Evolutionary conservation across 1,140 invertebrate genomes (phyloP), one percentile per base, ranked within the genome.

Genomic region (Drosophila obscura): DNA sequence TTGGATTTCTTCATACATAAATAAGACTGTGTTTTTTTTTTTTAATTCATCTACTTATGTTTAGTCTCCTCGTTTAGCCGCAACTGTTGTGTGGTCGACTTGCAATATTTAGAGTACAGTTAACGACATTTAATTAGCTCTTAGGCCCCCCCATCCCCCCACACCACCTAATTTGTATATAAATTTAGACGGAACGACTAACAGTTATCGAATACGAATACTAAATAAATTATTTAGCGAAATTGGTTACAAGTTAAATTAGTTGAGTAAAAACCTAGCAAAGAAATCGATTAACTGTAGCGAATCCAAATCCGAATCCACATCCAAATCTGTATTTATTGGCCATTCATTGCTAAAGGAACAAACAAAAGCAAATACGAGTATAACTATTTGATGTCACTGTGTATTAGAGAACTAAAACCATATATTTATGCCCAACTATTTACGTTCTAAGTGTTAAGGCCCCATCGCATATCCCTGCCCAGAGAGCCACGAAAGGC

Each of bases 11-110:
- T 84, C 66, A 66, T 82, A 76, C 71, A 65, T 82, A 88, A 76
- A 87, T 87, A 87, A 87, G 82, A 87, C 82, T 87, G 82, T 87
- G 82, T 87, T 87, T 80, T 75, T 35, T n/a, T n/a, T n/a, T 13
- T 39, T 39, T 69, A 53, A 73, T 76, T 46, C 74, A 79, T 75
- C 74, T 65, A 67, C 51, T 63, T 88, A 82, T 26, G n/a, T 74
- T 73, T 77, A 81, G 53, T 43, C 41, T 24, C 22, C 22, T 50
- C 22, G 24, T 62, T 77, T 49, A 22, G 58, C 49, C 59, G 13
- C 8, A 53, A 69, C 56, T 69, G 35, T 44, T 52, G n/a, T 82
- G 26, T 44, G 41, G 52, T 69, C 46, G 44, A 49, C 63, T 67
- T 65, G 48, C 61, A 74, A 67, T 68, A 56, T 60, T 76, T 53